Evolutionary conservation across 2,888 invertebrate species (phyloP), one percentile per base, ranked within the genome.

Genomic region (Tanypteryx hageni): DNA sequence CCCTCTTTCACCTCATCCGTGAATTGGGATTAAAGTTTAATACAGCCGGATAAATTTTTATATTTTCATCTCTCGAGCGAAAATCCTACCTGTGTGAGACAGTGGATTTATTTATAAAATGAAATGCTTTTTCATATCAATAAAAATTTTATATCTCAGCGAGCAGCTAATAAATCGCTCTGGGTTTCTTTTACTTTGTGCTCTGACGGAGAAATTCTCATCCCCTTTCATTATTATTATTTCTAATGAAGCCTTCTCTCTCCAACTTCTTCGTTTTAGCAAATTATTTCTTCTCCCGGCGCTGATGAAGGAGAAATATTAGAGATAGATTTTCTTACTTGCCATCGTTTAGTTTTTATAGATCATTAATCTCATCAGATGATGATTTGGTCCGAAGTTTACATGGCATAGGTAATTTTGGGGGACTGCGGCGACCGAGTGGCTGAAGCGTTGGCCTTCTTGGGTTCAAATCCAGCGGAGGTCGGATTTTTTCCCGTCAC

Each of bases 61-160:
- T 27, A 76, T 76, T 76, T 76, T 27, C 76, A 13, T 10, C 22
- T 76, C 76, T 76, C 27, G 27, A 27, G 76, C 22, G 5, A 22
- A 44, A 22, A 27, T 76, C 0, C 22, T 18, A 27, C 76, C 76
- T 76, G 76, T 27, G 22, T 22, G 27, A 76, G 76, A 27, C 76
- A 76, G 76, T 76, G 13, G 22, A 76, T 76, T 76, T 76, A 76
- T 76, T 76, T 76, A 22, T 27, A 76, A 61, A 76, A 76, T 27
- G 13, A 10, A 76, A n/a, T 27, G n/a, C 27, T 10, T 11, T 27
- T 27, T 14, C 27, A 22, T 22, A 22, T 27, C n/a, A 76, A 27
- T 76, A 4, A 22, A 76, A 76, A 22, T 76, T 76, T 76, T 22
- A 13, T 13, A n/a, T 76, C 76, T 4, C 76, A 76, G 22, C 27